These are phyloP conservation scores for Psammodynastes pulverulentus DNA, from an alignment of 2,113 vertebrate species.

Conservation along the genomic window DNA sequence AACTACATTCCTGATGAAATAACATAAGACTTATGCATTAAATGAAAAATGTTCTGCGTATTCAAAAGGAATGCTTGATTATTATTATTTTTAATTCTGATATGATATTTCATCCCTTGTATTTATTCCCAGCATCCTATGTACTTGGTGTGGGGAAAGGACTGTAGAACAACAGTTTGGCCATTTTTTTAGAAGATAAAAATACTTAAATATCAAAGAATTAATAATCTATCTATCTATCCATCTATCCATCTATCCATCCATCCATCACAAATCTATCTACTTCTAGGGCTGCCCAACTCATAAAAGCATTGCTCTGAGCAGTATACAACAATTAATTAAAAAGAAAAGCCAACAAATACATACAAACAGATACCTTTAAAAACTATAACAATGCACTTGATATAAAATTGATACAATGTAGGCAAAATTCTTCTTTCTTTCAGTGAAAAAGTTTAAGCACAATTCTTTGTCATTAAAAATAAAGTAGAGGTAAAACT, in stretches of 20 bases:
- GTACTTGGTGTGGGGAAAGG: neutral
- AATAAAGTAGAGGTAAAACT: accelerated
- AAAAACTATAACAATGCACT: neutral
- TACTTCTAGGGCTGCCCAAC: neutral
- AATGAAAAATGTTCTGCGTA: neutral
- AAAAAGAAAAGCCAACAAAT: neutral
- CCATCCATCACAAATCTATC: neutral
- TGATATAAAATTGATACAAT: neutral
- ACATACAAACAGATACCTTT: neutral
- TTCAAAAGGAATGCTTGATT: neutral
- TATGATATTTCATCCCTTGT: neutral
- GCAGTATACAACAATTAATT: neutral
- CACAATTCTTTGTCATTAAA: neutral
- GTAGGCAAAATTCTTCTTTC: neutral
- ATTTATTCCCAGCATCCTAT: neutral
- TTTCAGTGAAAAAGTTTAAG: neutral
- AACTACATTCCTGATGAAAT: neutral
- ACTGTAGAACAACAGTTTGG: neutral
- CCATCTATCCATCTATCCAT: neutral
- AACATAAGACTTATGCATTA: neutral
- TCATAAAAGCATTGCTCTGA: neutral
- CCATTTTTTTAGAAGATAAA: neutral
- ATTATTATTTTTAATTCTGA: neutral
- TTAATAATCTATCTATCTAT: neutral
- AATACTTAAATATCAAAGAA: accelerated